Percentiles rank a stretch among this genome's conserved stretches.
Conservation (phyloP, 2,888 invertebrate genomes). For the Aleiodes leptofemur region DNA sequence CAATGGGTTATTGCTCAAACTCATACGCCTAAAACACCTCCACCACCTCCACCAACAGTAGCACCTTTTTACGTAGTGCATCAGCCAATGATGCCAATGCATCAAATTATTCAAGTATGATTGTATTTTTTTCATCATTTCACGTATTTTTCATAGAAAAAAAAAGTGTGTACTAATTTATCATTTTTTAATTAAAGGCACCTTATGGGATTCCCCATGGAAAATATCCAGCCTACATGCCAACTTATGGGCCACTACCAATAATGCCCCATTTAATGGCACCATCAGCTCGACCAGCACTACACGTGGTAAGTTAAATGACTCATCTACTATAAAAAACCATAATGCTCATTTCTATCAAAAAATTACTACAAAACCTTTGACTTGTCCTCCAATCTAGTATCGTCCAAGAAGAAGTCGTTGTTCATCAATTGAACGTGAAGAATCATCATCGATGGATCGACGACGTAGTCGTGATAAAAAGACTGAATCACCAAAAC, state of each 20-base stretch:
- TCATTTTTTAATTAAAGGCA: constrained; percentile 55
- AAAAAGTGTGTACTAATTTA: too few species aligned
- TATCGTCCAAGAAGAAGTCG: constrained; percentile 24
- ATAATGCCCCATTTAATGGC: constrained; percentile 68
- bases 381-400: background rate
- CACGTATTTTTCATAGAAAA: too few species aligned
- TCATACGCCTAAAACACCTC: constrained; percentile 69
- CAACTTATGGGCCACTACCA: constrained; percentile 67
- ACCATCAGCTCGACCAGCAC: constrained; percentile 61
- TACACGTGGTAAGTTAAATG: constrained; percentile 66
- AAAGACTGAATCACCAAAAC: constrained; percentile 60
- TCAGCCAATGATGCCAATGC: constrained; percentile 70
- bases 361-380: constrained; percentile 5
- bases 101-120: constrained; percentile 71
- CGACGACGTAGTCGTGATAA: constrained; percentile 59
- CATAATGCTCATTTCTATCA: background rate
- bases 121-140: constrained; percentile 3
- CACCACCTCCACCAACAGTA: constrained; percentile 55
- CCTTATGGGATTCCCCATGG: constrained; percentile 68
- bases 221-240: constrained; percentile 67
- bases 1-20: constrained; percentile 73
- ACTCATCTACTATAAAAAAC: background rate
- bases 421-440: background rate
- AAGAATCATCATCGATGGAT: constrained; percentile 46
- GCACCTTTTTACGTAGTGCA: constrained; percentile 63